A percentile compares a stretch with the other conserved stretches of the same genome.
Evolutionary conservation across 2,797 vertebrate genomes (phyloP).

Genomic region (Loriculus beryllinus): DNA sequence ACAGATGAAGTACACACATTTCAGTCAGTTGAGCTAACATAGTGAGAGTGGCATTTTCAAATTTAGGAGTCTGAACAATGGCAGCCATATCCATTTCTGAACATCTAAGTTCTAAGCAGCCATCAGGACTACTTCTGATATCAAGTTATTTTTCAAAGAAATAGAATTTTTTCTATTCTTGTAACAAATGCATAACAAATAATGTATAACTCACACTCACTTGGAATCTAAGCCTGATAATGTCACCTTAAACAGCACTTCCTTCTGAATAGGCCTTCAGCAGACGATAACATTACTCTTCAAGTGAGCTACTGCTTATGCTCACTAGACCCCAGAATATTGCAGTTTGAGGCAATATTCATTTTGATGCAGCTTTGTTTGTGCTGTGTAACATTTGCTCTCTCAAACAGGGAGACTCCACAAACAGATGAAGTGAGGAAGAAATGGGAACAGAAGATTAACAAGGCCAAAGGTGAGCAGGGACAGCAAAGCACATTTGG

Average conservation of each 20-base stretch:
- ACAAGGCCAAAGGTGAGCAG: neutral
- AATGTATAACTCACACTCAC: accelerated
- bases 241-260: neutral
- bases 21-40: neutral
- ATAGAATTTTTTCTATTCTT: neutral
- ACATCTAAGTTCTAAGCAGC: neutral
- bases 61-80: neutral
- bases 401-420: neutral
- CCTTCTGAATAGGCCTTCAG: neutral
- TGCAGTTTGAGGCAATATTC: neutral
- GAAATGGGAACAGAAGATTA: neutral
- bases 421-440: neutral
- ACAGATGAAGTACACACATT: neutral
- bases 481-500: neutral
- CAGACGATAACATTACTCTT: neutral
- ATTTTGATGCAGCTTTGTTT: neutral
- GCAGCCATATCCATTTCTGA: neutral
- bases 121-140: neutral
- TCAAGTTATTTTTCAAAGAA: neutral
- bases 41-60: neutral
- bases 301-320: neutral
- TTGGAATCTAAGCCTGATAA: neutral
- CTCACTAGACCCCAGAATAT: neutral
- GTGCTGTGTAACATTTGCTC: neutral
- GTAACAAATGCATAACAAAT: neutral